phyloP scores from a whole-genome alignment of 2,888 invertebrate species.

The Dendrolimus pini region DNA sequence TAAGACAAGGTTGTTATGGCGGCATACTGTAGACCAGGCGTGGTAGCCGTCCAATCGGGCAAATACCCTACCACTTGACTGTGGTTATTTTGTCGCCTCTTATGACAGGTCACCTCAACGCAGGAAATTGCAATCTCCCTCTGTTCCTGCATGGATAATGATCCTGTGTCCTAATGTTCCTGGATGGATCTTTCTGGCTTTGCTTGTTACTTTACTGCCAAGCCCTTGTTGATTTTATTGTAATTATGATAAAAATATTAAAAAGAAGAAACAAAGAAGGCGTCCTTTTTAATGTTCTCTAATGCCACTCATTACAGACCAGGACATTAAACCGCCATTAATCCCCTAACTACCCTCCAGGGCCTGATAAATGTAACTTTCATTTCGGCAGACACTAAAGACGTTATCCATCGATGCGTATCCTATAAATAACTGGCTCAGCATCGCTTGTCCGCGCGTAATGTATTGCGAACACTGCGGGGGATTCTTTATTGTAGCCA shows the following conservation, averaged over 20 bases:
- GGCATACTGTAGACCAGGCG: not conserved
- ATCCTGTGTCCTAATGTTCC: too few species aligned
- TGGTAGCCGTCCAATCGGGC: not conserved
- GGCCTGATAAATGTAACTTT: not conserved
- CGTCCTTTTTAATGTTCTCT: too few species aligned
- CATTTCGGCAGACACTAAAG: not conserved
- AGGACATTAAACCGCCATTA: not conserved
- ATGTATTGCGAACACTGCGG: slow-evolving; percentile 17
- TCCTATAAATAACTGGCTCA: slow-evolving; percentile 20
- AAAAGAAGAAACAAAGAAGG: too few species aligned
- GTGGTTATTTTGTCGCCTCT: not conserved
- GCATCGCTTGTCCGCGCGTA: slow-evolving; percentile 24
- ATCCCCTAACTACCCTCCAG: not conserved
- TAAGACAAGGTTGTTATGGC: not conserved
- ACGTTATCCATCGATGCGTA: slow-evolving; percentile 22
- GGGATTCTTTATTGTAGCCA: not conserved
- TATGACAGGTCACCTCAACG: not conserved
- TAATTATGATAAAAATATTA: too few species aligned
- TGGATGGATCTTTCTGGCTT: not conserved
- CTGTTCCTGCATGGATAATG: not conserved
- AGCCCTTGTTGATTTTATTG: too few species aligned
- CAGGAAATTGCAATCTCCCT: not conserved
- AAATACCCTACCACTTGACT: not conserved
- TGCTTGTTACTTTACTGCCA: too few species aligned
- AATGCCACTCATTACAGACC: not conserved